Conservation (phyloP, 2,797 vertebrate genomes). For the Urophycis tenuis region DNA sequence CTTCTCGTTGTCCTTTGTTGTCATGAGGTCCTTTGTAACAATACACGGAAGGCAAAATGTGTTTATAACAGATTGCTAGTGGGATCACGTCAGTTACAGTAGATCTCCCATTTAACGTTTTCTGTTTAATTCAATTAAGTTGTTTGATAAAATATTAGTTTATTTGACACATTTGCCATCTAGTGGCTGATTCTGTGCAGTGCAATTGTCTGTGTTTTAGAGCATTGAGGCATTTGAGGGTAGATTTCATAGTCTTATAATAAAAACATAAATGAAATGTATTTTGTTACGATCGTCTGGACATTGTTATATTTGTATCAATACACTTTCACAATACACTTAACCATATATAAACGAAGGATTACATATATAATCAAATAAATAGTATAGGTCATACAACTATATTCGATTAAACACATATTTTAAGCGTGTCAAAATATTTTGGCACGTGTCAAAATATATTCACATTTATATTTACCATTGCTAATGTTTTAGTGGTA, state of each 20-base stretch:
- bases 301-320: neutral
- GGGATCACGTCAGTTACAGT: neutral
- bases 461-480: neutral
- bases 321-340: neutral
- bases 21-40: neutral
- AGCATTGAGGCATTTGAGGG: neutral
- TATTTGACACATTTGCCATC: conserved; percentile 44
- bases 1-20: neutral
- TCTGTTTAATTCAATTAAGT: neutral
- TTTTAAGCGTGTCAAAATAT: no score
- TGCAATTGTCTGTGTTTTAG: conserved; percentile 8
- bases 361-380: neutral
- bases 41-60: neutral
- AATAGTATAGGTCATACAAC: neutral
- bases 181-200: conserved; percentile 29
- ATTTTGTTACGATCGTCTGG: neutral
- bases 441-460: no score
- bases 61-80: neutral
- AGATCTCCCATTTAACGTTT: neutral
- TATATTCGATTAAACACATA: neutral
- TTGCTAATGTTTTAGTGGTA: neutral
- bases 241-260: neutral
- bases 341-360: neutral
- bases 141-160: conserved; percentile 1
- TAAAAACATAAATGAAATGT: neutral